Evolutionary conservation across 2,888 invertebrate species (phyloP).

Genomic region (Cyclophora albipunctata): DNA sequence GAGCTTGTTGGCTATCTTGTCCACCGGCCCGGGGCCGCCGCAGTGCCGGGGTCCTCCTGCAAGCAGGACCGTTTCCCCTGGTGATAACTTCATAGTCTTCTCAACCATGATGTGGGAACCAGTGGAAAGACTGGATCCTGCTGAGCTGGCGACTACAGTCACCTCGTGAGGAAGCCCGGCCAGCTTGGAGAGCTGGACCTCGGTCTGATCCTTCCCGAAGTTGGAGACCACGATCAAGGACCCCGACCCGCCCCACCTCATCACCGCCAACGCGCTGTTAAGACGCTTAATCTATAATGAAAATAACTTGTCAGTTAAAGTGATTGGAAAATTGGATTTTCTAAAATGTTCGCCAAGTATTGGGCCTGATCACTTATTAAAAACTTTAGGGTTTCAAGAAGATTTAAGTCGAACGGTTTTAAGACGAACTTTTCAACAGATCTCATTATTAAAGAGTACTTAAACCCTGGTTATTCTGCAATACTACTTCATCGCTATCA

Average conservation of each 20-base stretch:
- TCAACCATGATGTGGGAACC: conserved; percentile 45
- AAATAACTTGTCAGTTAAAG: conserved; percentile 1
- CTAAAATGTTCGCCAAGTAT: too few species aligned
- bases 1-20: conserved; percentile 61
- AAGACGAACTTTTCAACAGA: too few species aligned
- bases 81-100: conserved; percentile 39
- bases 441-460: too few species aligned
- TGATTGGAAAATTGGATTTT: background rate
- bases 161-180: conserved; percentile 54
- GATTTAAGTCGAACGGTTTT: too few species aligned
- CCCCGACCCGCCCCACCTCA: conserved; percentile 58
- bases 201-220: conserved; percentile 51
- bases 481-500: too few species aligned
- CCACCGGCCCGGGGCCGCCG: conserved; percentile 64
- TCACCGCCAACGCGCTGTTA: conserved; percentile 53
- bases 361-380: too few species aligned
- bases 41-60: conserved; percentile 60
- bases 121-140: conserved; percentile 43
- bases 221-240: conserved; percentile 62
- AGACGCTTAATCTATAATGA: conserved; percentile 72
- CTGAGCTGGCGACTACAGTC: conserved; percentile 51
- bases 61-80: conserved; percentile 54
- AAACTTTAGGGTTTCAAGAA: too few species aligned
- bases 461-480: too few species aligned
- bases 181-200: conserved; percentile 63